Percentiles rank a stretch among this genome's conserved stretches.
These are phyloP conservation scores for Platypus cylindrus DNA, from an alignment of 2,888 invertebrate species.

Conservation along the genomic window DNA sequence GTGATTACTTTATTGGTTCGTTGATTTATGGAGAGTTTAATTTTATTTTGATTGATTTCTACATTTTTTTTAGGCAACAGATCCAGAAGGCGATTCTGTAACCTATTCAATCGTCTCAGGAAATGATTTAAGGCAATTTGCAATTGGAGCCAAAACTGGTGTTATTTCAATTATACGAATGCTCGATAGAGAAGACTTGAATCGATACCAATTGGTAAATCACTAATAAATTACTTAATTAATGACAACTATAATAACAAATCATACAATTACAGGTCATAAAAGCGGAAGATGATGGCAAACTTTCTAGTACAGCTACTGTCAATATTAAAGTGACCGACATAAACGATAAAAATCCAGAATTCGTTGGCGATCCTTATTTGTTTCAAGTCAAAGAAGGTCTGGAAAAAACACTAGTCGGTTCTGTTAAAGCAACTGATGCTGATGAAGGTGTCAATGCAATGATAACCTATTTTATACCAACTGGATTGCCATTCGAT, in stretches of 20 bases:
- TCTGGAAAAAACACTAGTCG: slow-evolving; percentile 28
- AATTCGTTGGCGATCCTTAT: slow-evolving; percentile 72
- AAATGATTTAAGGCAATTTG: slow-evolving; percentile 79
- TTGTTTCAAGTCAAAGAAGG: slow-evolving; percentile 70
- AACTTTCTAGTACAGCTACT: slow-evolving; percentile 66
- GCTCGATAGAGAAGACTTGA: slow-evolving; percentile 79
- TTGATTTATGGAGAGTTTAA: too few relatives aligned
- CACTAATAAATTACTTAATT: not conserved
- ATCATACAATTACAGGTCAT: slow-evolving; percentile 45
- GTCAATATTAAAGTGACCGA: slow-evolving; percentile 83
- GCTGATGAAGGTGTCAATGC: slow-evolving; percentile 79
- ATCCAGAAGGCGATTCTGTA: slow-evolving; percentile 79
- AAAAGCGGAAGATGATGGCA: slow-evolving; percentile 76
- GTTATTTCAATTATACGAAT: slow-evolving; percentile 74
- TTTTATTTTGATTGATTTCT: too few relatives aligned
- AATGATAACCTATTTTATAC: slow-evolving; percentile 65
- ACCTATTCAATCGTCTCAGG: slow-evolving; percentile 78
- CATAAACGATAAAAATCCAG: slow-evolving; percentile 85
- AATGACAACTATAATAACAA: not conserved
- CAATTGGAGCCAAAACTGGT: slow-evolving; percentile 77
- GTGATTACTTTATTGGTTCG: slow-evolving; percentile 63
- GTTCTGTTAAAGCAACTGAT: slow-evolving; percentile 74
- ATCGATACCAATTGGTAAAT: slow-evolving; percentile 70
- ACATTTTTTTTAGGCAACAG: slow-evolving; percentile 49
- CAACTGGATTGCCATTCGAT: slow-evolving; percentile 62